Evolutionary conservation across 1,140 invertebrate species (phyloP).

Genomic region (Drosophila rufa): DNA sequence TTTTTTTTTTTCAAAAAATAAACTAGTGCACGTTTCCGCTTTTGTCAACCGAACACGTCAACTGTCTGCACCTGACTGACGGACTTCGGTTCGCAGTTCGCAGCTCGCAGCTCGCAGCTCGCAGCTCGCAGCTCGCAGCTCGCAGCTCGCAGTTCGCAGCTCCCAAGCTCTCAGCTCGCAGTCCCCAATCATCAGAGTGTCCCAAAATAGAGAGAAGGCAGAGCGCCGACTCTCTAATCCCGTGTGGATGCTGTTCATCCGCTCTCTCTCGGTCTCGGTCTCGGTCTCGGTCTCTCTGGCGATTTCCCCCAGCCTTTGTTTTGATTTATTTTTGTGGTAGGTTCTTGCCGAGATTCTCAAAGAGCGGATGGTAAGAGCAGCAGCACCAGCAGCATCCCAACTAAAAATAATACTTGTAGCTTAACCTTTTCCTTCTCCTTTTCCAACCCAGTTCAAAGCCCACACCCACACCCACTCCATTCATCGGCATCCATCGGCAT

Average conservation of each 20-base stretch:
- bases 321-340: slow-evolving; percentile 81
- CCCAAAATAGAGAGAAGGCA: slow-evolving; percentile 48
- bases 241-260: slow-evolving; percentile 71
- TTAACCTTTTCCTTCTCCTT: slow-evolving; percentile 32
- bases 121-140: slow-evolving; percentile 23
- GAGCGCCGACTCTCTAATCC: slow-evolving; percentile 50
- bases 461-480: neutral
- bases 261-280: slow-evolving; percentile 12
- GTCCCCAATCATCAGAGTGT: slow-evolving; percentile 7
- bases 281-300: neutral
- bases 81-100: slow-evolving; percentile 29
- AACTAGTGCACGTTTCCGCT: slow-evolving; percentile 63
- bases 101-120: slow-evolving; percentile 16
- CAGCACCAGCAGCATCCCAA: slow-evolving; percentile 20
- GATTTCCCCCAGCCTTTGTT: slow-evolving; percentile 48
- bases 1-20: slow-evolving; percentile 24
- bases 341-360: slow-evolving; percentile 67
- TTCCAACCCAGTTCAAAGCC: neutral
- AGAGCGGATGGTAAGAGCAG: slow-evolving; percentile 60
- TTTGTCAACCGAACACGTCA: slow-evolving; percentile 83
- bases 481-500: slow-evolving; percentile 19
- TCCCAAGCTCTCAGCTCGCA: slow-evolving; percentile 25
- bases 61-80: slow-evolving; percentile 85
- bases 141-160: slow-evolving; percentile 20
- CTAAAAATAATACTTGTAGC: slow-evolving; percentile 58